Evolutionary conservation across 2,888 invertebrate species (phyloP), one percentile per base, ranked within the genome.

Genomic region (Elgonia sp.): DNA sequence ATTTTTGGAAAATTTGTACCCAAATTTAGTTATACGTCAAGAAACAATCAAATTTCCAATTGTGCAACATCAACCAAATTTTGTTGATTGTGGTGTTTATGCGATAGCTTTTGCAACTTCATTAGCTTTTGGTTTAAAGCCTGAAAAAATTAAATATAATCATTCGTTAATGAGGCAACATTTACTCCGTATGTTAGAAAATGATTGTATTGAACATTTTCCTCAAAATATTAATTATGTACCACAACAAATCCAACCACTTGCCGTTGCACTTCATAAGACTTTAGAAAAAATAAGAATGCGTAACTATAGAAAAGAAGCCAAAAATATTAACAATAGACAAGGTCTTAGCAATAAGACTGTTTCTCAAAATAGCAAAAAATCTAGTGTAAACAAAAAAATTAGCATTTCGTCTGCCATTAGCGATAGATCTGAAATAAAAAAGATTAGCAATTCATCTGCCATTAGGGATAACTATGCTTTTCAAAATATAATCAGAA

Each of bases 1-100:
- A 6, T 75, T 42, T 29, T 14, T 75, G 46, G n/a, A 75, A 46
- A 21, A 29, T 9, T 21, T 75, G 10, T 37, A 46, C 29, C 75
- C 75, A n/a, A 20, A 20, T 9, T 18, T 62, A 16, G 16, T 4
- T 10, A 62, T 75, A n/a, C 42, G 40, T 37, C 8, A 62, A 37
- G 14, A 75, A 20, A 50, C 55, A 8, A n/a, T 79, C 0, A 14
- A 55, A 9, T 79, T 79, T 79, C 79, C 79, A 21, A 39, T 0
- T 5, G 79, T 79, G 40, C 79, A 79, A 69, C 57, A 21, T 12
- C 79, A 79, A 42, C 79, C 79, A 18, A 79, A 67, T 42, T 18
- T 2, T 42, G 0, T 18, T 6, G 67, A 79, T 69, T 79, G 67
- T 42, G 57, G 79, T 14, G 70, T 70, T 18, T 70, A 50, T 53